Conservation (phyloP, 2,113 vertebrate genomes). For the Neodontobutis hainanensis region DNA sequence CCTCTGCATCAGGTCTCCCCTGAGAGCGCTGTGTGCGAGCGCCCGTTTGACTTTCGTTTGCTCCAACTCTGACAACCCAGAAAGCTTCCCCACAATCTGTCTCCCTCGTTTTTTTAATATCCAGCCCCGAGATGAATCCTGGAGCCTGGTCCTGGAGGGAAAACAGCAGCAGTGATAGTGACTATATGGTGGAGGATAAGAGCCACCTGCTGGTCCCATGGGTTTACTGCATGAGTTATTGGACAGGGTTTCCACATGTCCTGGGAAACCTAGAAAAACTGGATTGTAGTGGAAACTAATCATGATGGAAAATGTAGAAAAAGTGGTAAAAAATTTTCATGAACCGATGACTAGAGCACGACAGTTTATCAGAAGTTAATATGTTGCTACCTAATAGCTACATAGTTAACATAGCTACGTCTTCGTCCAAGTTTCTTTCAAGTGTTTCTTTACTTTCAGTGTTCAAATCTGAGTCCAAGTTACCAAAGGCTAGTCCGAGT, state of each 20-base stretch:
- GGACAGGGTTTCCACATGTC: neutral
- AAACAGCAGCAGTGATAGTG: neutral
- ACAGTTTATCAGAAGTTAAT: no score
- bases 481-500: no score
- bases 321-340: no score
- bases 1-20: slow-evolving; percentile 12
- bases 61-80: slow-evolving; percentile 21
- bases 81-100: neutral
- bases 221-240: slow-evolving; percentile 35
- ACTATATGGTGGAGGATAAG: slow-evolving; percentile 66
- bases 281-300: neutral
- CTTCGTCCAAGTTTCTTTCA: no score
- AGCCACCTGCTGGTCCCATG: slow-evolving; percentile 74
- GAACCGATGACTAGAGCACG: no score
- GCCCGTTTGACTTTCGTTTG: slow-evolving; percentile 46
- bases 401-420: no score
- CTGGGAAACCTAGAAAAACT: neutral
- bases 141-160: slow-evolving; percentile 1
- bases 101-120: slow-evolving; percentile 5
- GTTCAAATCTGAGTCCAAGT: no score
- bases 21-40: neutral
- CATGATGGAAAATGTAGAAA: no score
- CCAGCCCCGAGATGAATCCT: slow-evolving; percentile 11
- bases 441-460: no score
- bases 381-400: no score